These are phyloP conservation scores for Rhombomys opimus DNA, from an alignment of 2,113 vertebrate species.

Conservation along the genomic window DNA sequence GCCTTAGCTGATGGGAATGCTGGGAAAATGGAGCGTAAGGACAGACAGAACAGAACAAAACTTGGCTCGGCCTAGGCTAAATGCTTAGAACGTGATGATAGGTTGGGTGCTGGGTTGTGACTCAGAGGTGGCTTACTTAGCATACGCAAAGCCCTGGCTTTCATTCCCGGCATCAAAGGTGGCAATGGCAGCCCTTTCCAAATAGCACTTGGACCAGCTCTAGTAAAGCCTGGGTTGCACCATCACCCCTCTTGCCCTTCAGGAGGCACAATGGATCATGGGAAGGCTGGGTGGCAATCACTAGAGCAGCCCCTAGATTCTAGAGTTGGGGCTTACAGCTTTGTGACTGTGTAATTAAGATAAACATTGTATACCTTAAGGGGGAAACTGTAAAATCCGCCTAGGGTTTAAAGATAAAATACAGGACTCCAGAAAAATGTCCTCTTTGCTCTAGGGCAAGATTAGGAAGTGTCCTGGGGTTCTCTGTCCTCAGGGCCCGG, in stretches of 20 bases:
- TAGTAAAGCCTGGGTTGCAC: rapidly evolving
- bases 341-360: conserved; percentile 36
- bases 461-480: neutral
- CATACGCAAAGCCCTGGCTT: neutral
- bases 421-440: conserved; percentile 52
- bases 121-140: neutral
- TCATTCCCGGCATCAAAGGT: neutral
- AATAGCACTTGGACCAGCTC: neutral
- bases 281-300: neutral
- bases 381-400: conserved; percentile 40
- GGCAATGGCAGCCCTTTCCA: neutral
- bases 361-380: neutral
- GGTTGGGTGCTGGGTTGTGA: neutral
- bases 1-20: neutral
- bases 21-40: neutral
- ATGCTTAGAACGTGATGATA: neutral
- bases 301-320: neutral
- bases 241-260: no score
- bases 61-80: neutral
- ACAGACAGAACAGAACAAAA: neutral
- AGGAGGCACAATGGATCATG: neutral
- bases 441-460: conserved; percentile 24
- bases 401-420: conserved; percentile 72
- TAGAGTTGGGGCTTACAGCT: neutral
- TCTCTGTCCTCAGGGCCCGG: neutral